A percentile compares a stretch with the other conserved stretches of the same genome.
These are phyloP conservation scores for Ylistrum balloti DNA, from an alignment of 1,140 invertebrate species.

Conservation along the genomic window DNA sequence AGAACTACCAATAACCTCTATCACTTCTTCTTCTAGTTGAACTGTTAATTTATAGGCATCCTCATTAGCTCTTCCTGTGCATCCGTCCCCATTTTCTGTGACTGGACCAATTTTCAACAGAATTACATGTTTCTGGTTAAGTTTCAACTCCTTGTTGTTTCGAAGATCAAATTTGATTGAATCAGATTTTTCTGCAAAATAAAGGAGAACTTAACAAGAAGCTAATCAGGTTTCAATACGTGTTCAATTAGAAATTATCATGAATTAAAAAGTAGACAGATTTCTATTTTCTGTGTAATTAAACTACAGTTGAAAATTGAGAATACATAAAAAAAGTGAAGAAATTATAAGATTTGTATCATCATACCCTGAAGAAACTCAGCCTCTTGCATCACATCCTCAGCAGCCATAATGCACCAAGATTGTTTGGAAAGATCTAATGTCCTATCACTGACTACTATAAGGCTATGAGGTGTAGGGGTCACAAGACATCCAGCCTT, in stretches of 20 bases:
- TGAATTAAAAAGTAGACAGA: too few species aligned
- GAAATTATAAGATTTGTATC: too few species aligned
- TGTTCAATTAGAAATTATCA: too few species aligned
- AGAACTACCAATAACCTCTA: slow-evolving; percentile 62
- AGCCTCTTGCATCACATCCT: slow-evolving; percentile 58
- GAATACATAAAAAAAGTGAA: too few species aligned
- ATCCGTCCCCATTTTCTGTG: neutral
- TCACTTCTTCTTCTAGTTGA: slow-evolving; percentile 46
- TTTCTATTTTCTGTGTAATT: too few species aligned
- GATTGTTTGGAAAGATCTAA: slow-evolving; percentile 50
- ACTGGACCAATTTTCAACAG: slow-evolving; percentile 49
- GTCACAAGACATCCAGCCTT: slow-evolving; percentile 60
- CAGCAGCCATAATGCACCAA: slow-evolving; percentile 57
- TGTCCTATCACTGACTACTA: slow-evolving; percentile 41
- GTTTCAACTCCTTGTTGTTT: neutral
- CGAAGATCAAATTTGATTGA: neutral
- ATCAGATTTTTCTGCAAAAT: slow-evolving; percentile 1
- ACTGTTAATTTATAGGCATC: slow-evolving; percentile 65
- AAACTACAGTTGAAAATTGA: too few species aligned
- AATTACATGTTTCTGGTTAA: slow-evolving; percentile 31
- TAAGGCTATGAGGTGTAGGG: slow-evolving; percentile 64
- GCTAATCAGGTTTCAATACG: too few species aligned
- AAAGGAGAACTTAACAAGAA: neutral
- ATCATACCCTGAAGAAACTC: slow-evolving; percentile 62
- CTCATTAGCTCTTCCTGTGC: neutral